Percentiles rank a stretch among this genome's conserved stretches.
These are phyloP conservation scores for cattle (Bos taurus) DNA, from an alignment of 2,113 vertebrate species.

Conservation along the genomic window ARS-UCD2.0 NC_037331.1:57089001-57089500, in stretches of 20 bases:
- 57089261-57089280: not conserved
- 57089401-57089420: not conserved
- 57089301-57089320: not conserved
- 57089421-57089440: not conserved
- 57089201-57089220: not conserved
- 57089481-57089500: not conserved
- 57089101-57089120: not conserved
- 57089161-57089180: not conserved
- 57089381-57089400: not conserved
- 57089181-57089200: not conserved
- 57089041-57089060: not conserved
- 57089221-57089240: not conserved
- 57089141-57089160: slow-evolving; percentile 27
- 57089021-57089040: slow-evolving; percentile 35
- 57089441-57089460: not conserved
- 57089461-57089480: not conserved
- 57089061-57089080: not conserved
- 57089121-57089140: slow-evolving; percentile 2
- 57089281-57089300: not conserved
- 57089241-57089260: slow-evolving; percentile 35
- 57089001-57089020: slow-evolving; percentile 8
- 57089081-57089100: not conserved
- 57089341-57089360: not conserved
- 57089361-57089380: not conserved
- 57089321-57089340: not conserved